Conservation (phyloP, 2,888 invertebrate species). For the Limenitis camilla region DNA sequence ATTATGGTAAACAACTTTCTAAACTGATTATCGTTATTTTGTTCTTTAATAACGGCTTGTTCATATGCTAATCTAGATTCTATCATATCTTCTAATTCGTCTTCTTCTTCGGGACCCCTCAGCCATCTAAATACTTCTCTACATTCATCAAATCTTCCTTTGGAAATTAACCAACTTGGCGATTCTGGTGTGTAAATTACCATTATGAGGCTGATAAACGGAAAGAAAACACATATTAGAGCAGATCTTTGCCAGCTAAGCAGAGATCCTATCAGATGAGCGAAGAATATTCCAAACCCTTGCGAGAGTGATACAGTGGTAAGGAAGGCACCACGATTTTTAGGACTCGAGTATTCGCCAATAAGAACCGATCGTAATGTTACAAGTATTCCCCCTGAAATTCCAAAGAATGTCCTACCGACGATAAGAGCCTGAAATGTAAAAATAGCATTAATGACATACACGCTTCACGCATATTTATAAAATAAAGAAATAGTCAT, state of each 20-base stretch:
- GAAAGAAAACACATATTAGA: slow-evolving; percentile 55
- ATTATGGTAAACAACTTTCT: slow-evolving; percentile 28
- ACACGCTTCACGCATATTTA: neutral
- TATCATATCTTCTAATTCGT: slow-evolving; percentile 53
- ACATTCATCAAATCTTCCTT: slow-evolving; percentile 69
- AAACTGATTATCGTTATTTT: slow-evolving; percentile 20
- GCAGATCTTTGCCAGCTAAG: slow-evolving; percentile 73
- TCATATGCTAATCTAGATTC: slow-evolving; percentile 34
- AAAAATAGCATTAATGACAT: neutral
- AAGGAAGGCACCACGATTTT: slow-evolving; percentile 75
- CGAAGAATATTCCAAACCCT: slow-evolving; percentile 74
- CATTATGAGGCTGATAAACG: slow-evolving; percentile 58
- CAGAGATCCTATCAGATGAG: slow-evolving; percentile 76
- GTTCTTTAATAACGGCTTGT: slow-evolving; percentile 29
- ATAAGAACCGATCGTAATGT: slow-evolving; percentile 66
- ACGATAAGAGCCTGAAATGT: slow-evolving; percentile 39
- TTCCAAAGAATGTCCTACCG: slow-evolving; percentile 49
- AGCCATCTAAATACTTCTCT: slow-evolving; percentile 71
- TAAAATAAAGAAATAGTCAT: neutral
- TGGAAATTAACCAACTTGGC: slow-evolving; percentile 77
- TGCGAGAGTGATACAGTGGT: slow-evolving; percentile 74
- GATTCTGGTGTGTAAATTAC: slow-evolving; percentile 71
- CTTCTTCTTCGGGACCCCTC: slow-evolving; percentile 63
- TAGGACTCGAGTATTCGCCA: slow-evolving; percentile 74
- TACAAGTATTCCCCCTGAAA: slow-evolving; percentile 67